Evolutionary conservation across 2,113 vertebrate species (phyloP), one percentile per base, ranked within the genome.

Genomic region (Chrysochloris asiatica): DNA sequence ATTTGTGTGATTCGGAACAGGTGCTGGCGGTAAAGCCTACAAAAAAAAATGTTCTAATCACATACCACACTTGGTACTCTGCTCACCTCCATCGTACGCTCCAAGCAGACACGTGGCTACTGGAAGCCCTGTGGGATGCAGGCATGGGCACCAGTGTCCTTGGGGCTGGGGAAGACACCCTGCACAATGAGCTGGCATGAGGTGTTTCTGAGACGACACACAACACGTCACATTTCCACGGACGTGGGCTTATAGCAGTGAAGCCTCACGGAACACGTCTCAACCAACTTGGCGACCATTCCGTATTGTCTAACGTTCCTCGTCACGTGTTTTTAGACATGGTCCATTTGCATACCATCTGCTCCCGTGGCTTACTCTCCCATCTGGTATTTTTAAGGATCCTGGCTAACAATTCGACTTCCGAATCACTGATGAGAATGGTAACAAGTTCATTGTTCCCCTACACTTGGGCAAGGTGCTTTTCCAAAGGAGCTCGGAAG

Each of bases 1-100:
- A 95, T 98, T 98, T 43, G 98, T 98, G 96, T 99, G 99, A 97
- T 98, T 99, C 93, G 98, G 98, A 95, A 98, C 98, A 11, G 98
- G 98, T 89, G 98, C 98, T 80, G 99, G 98, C 0, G 98, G 98
- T 90, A 99, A 97, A 96, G 98, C 98, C 99, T 99, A 94, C 52
- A 91, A 97, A 96, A 88, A 95, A 82, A 96, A 93, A 97, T 93
- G 95, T 90, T 94, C 67, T 96, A 93, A 95, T 96, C 96, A 96
- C 86, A 82, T 87, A 91, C 75, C 89, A 61, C 59, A 56, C 93
- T 96, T 95, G 96, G 96, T 76, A 97, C 88, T 97, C 96, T 93
- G 56, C 78, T 96, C 86, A 88, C 92, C 96, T 95, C 67, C 4
- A 84, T 26, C 72, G 94, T 83, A 91, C 81, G 93, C 95, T 63